A percentile compares a stretch with the other conserved stretches of the same genome.
These are phyloP conservation scores for Oncorhynchus gorbuscha DNA, from an alignment of 2,113 vertebrate species.

Conservation along the genomic window DNA sequence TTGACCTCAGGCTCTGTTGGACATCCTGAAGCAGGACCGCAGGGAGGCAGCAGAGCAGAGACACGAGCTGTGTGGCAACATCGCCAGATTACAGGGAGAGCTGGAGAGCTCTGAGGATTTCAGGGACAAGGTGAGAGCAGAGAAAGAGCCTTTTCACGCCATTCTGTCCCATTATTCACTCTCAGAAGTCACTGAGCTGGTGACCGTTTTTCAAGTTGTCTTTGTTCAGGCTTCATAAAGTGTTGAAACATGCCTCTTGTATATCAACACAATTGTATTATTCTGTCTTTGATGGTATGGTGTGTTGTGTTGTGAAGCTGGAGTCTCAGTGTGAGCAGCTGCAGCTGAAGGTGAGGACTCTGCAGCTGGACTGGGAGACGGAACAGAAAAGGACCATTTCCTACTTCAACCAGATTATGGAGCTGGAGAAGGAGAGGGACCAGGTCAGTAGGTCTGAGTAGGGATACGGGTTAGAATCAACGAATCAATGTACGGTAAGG, in stretches of 20 bases:
- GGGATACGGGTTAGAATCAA: neutral
- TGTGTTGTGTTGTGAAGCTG: conserved; percentile 67
- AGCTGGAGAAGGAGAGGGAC: conserved; percentile 90
- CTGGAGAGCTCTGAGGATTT: conserved; percentile 83
- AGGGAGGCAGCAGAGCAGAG: conserved; percentile 86
- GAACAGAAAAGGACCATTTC: conserved; percentile 90
- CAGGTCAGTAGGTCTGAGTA: conserved; percentile 74
- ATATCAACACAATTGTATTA: neutral
- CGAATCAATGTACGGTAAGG: neutral
- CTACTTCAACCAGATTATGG: conserved; percentile 87
- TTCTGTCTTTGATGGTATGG: neutral
- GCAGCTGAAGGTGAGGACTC: conserved; percentile 79
- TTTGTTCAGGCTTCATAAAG: no score
- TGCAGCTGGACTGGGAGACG: conserved; percentile 90
- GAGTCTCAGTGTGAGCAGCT: conserved; percentile 84
- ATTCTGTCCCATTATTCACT: neutral
- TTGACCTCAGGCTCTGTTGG: conserved; percentile 79
- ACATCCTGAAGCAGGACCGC: conserved; percentile 92
- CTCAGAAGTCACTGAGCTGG: neutral
- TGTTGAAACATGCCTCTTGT: no score
- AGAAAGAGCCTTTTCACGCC: neutral
- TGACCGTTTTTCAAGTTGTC: no score
- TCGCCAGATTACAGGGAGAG: conserved; percentile 80
- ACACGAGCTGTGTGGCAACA: conserved; percentile 86
- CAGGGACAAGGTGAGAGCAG: conserved; percentile 78